phyloP scores from a whole-genome alignment of 1,140 invertebrate genomes.

The Rhagoletis pomonella region DNA sequence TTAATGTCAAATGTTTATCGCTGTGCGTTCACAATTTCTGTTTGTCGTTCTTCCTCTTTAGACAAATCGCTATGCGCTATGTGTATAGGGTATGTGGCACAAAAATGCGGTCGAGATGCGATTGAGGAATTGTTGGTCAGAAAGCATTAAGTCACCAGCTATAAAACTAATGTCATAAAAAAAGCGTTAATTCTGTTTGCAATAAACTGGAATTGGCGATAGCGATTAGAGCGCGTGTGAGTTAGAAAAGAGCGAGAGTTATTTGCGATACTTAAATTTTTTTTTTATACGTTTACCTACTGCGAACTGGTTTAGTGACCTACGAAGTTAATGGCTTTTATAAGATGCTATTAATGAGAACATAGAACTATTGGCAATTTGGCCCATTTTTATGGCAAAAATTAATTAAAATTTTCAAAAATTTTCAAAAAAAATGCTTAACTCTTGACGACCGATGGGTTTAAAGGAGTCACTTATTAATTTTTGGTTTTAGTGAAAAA shows the following conservation, averaged over 20 bases:
- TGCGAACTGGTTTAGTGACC: neutral
- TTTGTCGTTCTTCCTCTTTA: neutral
- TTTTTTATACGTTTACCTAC: neutral
- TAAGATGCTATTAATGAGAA: too few species aligned
- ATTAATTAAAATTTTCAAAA: too few species aligned
- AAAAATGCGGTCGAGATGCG: neutral
- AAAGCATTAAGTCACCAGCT: neutral
- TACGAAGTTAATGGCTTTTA: neutral
- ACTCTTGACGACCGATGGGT: too few species aligned
- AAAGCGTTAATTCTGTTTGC: neutral
- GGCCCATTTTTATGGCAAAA: too few species aligned
- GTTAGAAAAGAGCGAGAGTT: neutral
- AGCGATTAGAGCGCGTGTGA: neutral
- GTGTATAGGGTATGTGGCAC: neutral
- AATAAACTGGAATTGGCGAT: neutral
- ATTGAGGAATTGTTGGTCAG: slow-evolving; percentile 11
- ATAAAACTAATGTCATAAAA: neutral
- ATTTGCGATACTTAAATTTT: neutral
- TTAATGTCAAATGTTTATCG: slow-evolving; percentile 43
- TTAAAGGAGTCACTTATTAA: too few species aligned
- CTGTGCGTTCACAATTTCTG: neutral
- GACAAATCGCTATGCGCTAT: neutral
- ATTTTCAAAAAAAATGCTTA: too few species aligned
- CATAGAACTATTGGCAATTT: too few species aligned
- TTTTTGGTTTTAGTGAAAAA: too few species aligned